Evolutionary conservation across 1,140 invertebrate species (phyloP).

Genomic region (Drosophila ercepeae): DNA sequence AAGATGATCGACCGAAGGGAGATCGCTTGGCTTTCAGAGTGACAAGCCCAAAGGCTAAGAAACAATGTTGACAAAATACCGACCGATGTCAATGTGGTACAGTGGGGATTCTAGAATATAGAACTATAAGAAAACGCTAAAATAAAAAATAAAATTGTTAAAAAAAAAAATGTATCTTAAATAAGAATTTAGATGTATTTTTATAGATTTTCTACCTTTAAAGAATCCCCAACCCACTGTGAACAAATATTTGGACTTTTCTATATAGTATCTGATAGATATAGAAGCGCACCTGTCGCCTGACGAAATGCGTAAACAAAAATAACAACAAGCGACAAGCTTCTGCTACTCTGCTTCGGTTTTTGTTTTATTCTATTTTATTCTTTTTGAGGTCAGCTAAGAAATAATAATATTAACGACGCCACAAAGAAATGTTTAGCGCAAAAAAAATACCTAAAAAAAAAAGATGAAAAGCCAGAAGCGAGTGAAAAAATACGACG

Average conservation of each 20-base stretch:
- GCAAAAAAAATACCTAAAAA: slow-evolving; percentile 51
- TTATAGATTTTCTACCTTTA: not conserved
- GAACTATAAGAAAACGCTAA: not conserved
- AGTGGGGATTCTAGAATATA: not conserved
- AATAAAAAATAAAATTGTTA: slow-evolving; percentile 1
- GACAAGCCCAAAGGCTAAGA: slow-evolving; percentile 56
- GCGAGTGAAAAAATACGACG: slow-evolving; percentile 22
- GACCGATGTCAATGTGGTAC: slow-evolving; percentile 30
- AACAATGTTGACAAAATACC: slow-evolving; percentile 70
- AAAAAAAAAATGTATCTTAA: no score
- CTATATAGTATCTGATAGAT: slow-evolving; percentile 41
- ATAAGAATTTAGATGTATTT: no score
- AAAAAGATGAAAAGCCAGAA: slow-evolving; percentile 18
- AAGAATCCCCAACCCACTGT: slow-evolving; percentile 15
- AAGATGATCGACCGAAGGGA: slow-evolving; percentile 47
- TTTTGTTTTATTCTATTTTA: slow-evolving; percentile 30
- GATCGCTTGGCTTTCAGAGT: slow-evolving; percentile 51
- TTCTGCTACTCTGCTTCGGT: slow-evolving; percentile 33
- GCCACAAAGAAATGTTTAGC: slow-evolving; percentile 73
- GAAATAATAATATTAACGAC: slow-evolving; percentile 65
- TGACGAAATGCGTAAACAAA: slow-evolving; percentile 70
- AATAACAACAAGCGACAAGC: slow-evolving; percentile 75
- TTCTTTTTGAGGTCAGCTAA: slow-evolving; percentile 69
- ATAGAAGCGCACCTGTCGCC: slow-evolving; percentile 73
- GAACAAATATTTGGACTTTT: slow-evolving; percentile 14